Evolutionary conservation across 2,113 vertebrate genomes (phyloP), one percentile per base, ranked within the genome.

Genomic region (Acinonyx jubatus): DNA sequence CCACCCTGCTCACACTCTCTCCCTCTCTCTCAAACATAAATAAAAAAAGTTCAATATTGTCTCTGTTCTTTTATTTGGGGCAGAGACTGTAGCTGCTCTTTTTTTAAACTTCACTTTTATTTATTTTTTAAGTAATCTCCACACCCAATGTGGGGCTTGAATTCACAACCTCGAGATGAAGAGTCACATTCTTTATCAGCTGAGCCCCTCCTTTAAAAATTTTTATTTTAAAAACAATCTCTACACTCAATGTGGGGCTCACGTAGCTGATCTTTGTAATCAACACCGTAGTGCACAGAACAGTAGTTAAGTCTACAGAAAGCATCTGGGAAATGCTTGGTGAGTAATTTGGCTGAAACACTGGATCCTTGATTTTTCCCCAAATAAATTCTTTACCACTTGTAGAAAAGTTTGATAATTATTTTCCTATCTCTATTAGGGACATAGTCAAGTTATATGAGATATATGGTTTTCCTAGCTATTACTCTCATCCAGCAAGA

Each of bases 361-460:
- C 0, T 80, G 48, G 38, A 69, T 89, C 61, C 33, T 55, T 96
- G 38, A 52, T 76, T 91, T 93, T 61, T 9, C 74, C 29, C 48
- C 45, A 57, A 38, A 89, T 69, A 86, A 78, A 27, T n/a, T 78
- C 33, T 69, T 71, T 95, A 91, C 3, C 27, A 94, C 45, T 57
- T 93, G 2, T 63, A 93, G 55, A 14, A 73, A 96, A 84, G 14
- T 38, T 4, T 82, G 33, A 57, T 76, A 84, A 94, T 55, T 94
- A 63, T 94, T 97, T 61, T 65, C 52, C 31, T 31, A 69, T 55
- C 33, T 97, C 38, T 82, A 86, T 13, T n/a, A 88, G 38, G 14
- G 10, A 86, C 11, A 69, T 6, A 81, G 31, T 94, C 16, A 69
- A 63, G n/a, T 68, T 94, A 96, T 14, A 48, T 48, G 84, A 82